Base-by-base conservation (phyloP, 2,797 vertebrate species). In the Pangasius larnaudii region DNA sequence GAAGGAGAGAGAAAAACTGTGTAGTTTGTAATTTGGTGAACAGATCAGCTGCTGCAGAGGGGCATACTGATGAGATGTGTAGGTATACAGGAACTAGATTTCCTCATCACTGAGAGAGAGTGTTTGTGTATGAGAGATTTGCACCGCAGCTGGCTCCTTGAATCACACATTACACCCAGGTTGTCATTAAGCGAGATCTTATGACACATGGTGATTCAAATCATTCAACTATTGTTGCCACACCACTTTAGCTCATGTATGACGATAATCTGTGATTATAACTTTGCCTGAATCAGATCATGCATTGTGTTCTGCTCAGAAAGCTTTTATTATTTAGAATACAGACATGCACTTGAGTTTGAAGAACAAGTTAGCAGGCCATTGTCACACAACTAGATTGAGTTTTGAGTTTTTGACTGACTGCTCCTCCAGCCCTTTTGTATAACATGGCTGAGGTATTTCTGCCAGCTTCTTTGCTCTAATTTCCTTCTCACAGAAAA, bases 11-110 rank as follows among this genome's bases (percentile, higher is more conserved):
- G 13, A 67, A 72, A 36, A 56, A 33, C 0, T 74, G 19, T 27
- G 19, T 49, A n/a, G 51, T 77, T 51, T 77, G 46, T 77, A 30
- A 30, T 77, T 46, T 56, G 51, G 18, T 56, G 51, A 79, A 79
- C 51, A 79, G 75, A 56, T 36, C 3, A 22, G 10, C 8, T 11
- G 1, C 33, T 79, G 56, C 1, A 58, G 18, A 13, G 53, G 30
- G 58, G 30, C 36, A 82, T 82, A 59, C 59, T 82, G 59, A 74
- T 88, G 63, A 75, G 82, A 56, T 80, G 80, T 39, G 18, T 82
- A 13, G 85, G 81, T 85, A 46, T 85, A 58, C 46, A 78, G 80
- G 19, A 83, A 49, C 81, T 51, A 67, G 33, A 14, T 59, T 59
- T 58, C 33, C 19, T 80, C 33, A 22, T 80, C 53, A 58, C 58